Evolutionary conservation across 2,113 vertebrate species (phyloP).

Genomic region (Cygnus buccinator): DNA sequence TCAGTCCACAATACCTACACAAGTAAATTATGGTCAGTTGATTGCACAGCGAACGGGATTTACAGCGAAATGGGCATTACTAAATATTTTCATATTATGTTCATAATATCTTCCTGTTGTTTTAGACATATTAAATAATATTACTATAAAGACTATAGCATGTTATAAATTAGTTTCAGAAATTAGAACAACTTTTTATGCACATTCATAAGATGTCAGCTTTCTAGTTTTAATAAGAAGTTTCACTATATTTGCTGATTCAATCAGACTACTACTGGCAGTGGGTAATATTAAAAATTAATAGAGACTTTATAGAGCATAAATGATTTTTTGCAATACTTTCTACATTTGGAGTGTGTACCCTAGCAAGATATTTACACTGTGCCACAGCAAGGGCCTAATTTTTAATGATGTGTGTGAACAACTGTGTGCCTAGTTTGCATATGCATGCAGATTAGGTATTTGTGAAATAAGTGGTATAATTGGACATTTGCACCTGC

Average conservation of each 20-base stretch:
- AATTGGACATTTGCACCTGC: constrained; percentile 73
- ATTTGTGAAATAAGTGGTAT: constrained; percentile 69
- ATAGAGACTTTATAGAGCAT: neutral
- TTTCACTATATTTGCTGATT: neutral
- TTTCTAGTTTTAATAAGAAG: neutral
- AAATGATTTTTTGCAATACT: constrained; percentile 22
- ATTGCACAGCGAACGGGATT: neutral
- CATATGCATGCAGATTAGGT: constrained; percentile 69
- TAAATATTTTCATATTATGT: neutral
- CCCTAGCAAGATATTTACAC: constrained; percentile 68
- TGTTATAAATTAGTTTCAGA: neutral
- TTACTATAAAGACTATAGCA: neutral
- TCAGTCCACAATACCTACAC: neutral
- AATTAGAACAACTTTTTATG: neutral
- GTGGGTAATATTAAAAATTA: constrained; percentile 12
- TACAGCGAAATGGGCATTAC: neutral
- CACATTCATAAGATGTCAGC: neutral
- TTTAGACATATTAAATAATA: neutral
- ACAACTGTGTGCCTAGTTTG: constrained; percentile 68
- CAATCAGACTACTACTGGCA: neutral
- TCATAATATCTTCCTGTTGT: neutral
- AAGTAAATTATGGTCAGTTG: neutral
- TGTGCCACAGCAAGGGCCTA: constrained; percentile 70
- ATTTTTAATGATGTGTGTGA: constrained; percentile 73
- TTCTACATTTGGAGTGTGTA: constrained; percentile 51